Evolutionary conservation across 1,140 invertebrate genomes (phyloP).

Genomic region (Rhagoletis zephyria): DNA sequence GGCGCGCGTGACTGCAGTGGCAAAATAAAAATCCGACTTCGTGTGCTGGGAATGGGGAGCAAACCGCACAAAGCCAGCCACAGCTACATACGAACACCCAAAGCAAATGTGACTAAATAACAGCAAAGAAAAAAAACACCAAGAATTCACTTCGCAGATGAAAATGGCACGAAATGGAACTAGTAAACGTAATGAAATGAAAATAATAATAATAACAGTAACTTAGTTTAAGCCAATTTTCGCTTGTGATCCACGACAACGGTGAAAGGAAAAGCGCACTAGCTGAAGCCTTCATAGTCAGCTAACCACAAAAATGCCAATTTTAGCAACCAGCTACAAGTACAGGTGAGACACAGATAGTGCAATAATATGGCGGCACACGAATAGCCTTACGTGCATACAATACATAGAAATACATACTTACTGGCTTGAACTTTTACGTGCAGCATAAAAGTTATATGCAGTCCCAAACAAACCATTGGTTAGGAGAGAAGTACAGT

Average conservation of each 20-base stretch:
- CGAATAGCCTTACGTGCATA: not conserved
- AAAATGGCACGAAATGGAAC: slow-evolving; percentile 25
- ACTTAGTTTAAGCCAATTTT: slow-evolving; percentile 49
- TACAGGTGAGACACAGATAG: not conserved
- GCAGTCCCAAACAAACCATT: not conserved
- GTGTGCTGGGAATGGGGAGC: not conserved
- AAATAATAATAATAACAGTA: slow-evolving; percentile 42
- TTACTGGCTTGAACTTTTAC: not conserved
- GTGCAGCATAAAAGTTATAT: slow-evolving; percentile 9
- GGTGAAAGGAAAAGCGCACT: not conserved
- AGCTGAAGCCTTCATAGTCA: not conserved
- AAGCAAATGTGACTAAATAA: slow-evolving; percentile 25
- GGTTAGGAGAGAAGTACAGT: not conserved
- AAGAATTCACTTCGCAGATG: slow-evolving; percentile 16
- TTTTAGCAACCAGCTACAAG: not conserved
- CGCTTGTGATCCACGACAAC: slow-evolving; percentile 19
- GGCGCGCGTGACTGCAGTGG: not conserved
- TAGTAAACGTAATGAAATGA: slow-evolving; percentile 48
- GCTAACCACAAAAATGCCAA: slow-evolving; percentile 22
- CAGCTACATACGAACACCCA: not conserved
- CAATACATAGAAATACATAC: not conserved
- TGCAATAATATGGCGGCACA: not conserved
- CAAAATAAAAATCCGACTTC: not conserved
- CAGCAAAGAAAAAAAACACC: not conserved
- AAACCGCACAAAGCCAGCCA: not conserved